Percentiles rank a stretch among this genome's conserved stretches.
These are phyloP conservation scores for Mactra quadrangularis DNA, from an alignment of 1,140 invertebrate genomes.

Conservation along the genomic window DNA sequence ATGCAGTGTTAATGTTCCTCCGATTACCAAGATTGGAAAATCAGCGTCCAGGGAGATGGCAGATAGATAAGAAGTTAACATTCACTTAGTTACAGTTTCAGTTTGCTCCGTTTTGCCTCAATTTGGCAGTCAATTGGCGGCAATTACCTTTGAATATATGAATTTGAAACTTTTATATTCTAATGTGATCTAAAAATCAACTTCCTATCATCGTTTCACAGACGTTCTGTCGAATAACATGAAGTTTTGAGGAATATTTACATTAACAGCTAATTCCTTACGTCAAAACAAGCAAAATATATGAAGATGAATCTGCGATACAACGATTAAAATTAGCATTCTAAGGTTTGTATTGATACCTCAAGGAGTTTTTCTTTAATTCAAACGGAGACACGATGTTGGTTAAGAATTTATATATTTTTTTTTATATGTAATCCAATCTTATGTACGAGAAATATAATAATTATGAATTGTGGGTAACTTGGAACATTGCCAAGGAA, in stretches of 20 bases:
- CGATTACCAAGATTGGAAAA: conserved; percentile 40
- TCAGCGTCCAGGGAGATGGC: conserved; percentile 50
- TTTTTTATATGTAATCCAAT: too few species aligned
- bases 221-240: conserved; percentile 40
- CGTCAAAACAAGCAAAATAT: conserved; percentile 38
- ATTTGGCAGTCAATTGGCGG: conserved; percentile 27
- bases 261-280: conserved; percentile 33
- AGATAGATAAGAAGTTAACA: conserved; percentile 56
- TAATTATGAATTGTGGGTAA: too few species aligned
- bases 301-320: conserved; percentile 25
- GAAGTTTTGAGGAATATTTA: conserved; percentile 21
- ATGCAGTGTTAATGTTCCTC: conserved; percentile 59
- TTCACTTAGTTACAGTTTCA: conserved; percentile 49
- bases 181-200: conserved; percentile 49
- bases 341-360: not conserved
- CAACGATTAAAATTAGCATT: conserved; percentile 37
- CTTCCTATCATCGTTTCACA: conserved; percentile 31
- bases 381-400: too few species aligned
- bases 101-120: conserved; percentile 24
- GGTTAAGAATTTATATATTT: too few species aligned
- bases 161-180: conserved; percentile 60
- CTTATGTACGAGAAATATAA: too few species aligned
- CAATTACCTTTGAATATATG: conserved; percentile 47
- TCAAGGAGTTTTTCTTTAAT: too few species aligned
- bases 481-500: too few species aligned